phyloP scores from a whole-genome alignment of 2,888 invertebrate species.

The Limnephilus rhombicus region DNA sequence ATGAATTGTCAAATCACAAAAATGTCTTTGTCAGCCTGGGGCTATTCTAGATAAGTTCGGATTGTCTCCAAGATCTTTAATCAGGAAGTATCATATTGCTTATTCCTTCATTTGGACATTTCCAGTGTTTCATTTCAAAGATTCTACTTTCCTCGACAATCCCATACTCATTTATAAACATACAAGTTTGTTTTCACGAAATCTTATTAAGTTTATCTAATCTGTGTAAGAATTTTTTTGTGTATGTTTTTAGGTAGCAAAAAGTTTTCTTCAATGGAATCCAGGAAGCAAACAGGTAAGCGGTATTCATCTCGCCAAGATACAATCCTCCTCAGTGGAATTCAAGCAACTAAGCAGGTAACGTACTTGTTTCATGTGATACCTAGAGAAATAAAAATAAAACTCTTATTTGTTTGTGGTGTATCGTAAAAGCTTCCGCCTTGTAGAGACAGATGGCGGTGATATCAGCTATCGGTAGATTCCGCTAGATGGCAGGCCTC shows the following conservation, averaged over 20 bases:
- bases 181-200: neutral
- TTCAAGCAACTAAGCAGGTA: neutral
- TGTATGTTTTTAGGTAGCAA: neutral
- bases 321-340: neutral
- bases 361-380: neutral
- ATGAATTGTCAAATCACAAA: slow-evolving; percentile 38
- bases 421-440: no score
- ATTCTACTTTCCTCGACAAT: neutral
- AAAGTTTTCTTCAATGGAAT: neutral
- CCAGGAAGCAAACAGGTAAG: neutral
- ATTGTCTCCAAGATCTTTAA: slow-evolving; percentile 12
- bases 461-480: no score
- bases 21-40: slow-evolving; percentile 34
- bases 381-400: neutral
- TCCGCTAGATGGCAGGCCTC: no score
- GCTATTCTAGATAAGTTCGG: slow-evolving; percentile 9
- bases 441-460: no score
- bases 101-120: neutral
- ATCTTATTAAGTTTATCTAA: neutral
- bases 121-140: neutral
- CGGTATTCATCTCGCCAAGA: neutral
- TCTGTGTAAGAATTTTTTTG: neutral
- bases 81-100: neutral
- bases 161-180: neutral
- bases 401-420: neutral